These are phyloP conservation scores for Spatula versicolor DNA, from an alignment of 2,797 vertebrate genomes.

Conservation along the genomic window DNA sequence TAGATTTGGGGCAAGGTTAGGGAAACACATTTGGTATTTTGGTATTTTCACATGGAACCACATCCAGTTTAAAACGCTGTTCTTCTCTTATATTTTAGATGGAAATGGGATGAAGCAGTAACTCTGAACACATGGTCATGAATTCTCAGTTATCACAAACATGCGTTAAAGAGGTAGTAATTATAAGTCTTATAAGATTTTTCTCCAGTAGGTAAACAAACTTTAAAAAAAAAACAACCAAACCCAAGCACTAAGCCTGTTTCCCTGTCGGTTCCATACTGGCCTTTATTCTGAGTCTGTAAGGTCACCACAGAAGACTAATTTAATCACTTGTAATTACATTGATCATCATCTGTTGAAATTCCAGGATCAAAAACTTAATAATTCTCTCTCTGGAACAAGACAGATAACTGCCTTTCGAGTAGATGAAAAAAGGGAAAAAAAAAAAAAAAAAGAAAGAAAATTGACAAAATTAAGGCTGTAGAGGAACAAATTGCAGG, in stretches of 20 bases:
- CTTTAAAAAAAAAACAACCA: not conserved
- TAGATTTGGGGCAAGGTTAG: not conserved
- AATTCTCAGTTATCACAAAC: not conserved
- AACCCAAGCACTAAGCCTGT: not conserved
- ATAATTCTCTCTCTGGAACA: not conserved
- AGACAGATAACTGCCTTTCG: not conserved
- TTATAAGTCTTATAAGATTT: not conserved
- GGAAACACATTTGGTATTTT: not conserved
- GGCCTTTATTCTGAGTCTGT: not conserved
- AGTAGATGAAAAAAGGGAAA: not conserved
- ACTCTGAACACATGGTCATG: not conserved
- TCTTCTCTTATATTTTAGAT: not conserved
- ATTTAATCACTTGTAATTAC: not conserved
- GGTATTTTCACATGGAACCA: not conserved
- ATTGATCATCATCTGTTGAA: not conserved
- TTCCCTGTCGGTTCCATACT: not conserved
- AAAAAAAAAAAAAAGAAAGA: not conserved
- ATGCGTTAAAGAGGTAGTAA: not conserved
- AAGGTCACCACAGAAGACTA: not conserved
- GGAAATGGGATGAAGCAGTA: not conserved
- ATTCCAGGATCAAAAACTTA: not conserved
- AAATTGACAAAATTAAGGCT: constrained; percentile 8
- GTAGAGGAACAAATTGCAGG: not conserved
- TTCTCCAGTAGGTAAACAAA: not conserved
- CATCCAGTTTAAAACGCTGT: not conserved